Conservation (phyloP, 2,797 vertebrate genomes). For the Sebastes paucispinis region DNA sequence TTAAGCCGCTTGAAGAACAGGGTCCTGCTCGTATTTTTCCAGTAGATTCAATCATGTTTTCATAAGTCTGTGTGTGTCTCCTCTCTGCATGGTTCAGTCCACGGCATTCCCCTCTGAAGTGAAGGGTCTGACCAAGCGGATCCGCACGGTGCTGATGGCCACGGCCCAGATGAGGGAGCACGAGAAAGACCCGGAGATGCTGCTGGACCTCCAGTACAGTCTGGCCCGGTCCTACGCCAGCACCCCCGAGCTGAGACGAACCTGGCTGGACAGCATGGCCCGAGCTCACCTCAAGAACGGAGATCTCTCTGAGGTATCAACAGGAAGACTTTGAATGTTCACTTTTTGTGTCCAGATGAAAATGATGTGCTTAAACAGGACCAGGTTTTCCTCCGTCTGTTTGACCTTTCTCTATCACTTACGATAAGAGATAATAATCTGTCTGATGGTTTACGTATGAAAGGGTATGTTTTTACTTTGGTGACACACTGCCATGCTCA, state of each 20-base stretch:
- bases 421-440: not conserved
- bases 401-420: not conserved
- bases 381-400: too few relatives aligned
- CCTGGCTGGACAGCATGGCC: slow-evolving; percentile 98
- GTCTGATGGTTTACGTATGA: not conserved
- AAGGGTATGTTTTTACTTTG: not conserved
- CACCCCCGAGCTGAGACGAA: slow-evolving; percentile 94
- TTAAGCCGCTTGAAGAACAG: not conserved
- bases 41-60: not conserved
- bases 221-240: slow-evolving; percentile 96
- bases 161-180: slow-evolving; percentile 98
- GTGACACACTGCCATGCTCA: not conserved
- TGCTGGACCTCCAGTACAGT: slow-evolving; percentile 96
- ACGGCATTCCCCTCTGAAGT: slow-evolving; percentile 94
- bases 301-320: slow-evolving; percentile 92
- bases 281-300: slow-evolving; percentile 95
- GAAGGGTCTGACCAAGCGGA: slow-evolving; percentile 94
- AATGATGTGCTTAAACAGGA: not conserved
- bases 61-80: not conserved
- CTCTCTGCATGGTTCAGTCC: slow-evolving; percentile 70
- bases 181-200: slow-evolving; percentile 95
- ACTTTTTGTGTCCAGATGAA: not conserved
- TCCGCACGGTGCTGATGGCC: slow-evolving; percentile 97
- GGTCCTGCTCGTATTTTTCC: not conserved
- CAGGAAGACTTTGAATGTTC: not conserved